Conservation (phyloP, 2,888 invertebrate genomes). For the Corythucha ciliata region DNA sequence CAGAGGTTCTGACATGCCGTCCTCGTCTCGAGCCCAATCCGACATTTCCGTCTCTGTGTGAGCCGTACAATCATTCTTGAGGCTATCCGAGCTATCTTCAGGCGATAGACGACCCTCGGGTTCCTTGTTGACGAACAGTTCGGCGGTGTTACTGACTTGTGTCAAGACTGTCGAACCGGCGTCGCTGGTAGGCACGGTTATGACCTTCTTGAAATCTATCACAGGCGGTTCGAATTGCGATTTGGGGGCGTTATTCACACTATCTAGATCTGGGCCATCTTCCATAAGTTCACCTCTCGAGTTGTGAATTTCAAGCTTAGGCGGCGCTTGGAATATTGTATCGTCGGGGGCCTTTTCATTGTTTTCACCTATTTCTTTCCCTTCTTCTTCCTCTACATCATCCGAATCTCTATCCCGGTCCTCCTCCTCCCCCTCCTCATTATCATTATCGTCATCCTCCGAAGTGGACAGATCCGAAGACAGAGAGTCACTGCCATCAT, state of each 20-base stretch:
- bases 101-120: constrained; percentile 42
- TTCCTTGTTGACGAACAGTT: constrained; percentile 33
- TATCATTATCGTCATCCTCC: constrained; percentile 24
- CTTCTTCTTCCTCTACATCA: constrained; percentile 23
- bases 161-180: constrained; percentile 32
- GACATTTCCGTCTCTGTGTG: constrained; percentile 80
- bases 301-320: constrained; percentile 63
- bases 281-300: constrained; percentile 57
- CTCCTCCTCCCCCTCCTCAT: constrained; percentile 25
- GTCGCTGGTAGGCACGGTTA: constrained; percentile 35
- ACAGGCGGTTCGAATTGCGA: constrained; percentile 32
- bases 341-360: constrained; percentile 26
- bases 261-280: constrained; percentile 35
- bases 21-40: constrained; percentile 78
- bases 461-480: constrained; percentile 33
- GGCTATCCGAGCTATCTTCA: constrained; percentile 48
- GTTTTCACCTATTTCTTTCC: constrained; percentile 19
- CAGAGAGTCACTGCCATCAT: constrained; percentile 36
- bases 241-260: constrained; percentile 27
- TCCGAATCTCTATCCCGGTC: constrained; percentile 18
- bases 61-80: constrained; percentile 52
- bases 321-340: constrained; percentile 46
- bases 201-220: constrained; percentile 34
- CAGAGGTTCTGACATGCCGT: constrained; percentile 57
- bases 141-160: constrained; percentile 35